Conservation (phyloP, 2,888 invertebrate genomes). For the Zelleria hepariella region DNA sequence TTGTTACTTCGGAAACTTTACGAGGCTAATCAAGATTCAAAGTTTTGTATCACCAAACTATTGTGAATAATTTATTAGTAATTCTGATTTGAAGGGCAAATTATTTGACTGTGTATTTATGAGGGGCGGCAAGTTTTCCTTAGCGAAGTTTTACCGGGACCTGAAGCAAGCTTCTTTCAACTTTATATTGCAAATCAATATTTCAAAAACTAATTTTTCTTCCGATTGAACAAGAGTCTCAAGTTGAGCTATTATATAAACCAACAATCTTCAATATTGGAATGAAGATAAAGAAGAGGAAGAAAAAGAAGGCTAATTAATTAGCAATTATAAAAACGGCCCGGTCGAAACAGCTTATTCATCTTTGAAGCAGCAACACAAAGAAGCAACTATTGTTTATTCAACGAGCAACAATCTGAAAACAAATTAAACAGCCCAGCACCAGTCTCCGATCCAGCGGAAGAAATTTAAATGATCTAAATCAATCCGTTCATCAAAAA, state of each 20-base stretch:
- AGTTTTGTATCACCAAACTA: background rate
- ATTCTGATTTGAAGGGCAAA: background rate
- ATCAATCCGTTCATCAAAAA: constrained; percentile 67
- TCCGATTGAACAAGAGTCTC: too few species aligned
- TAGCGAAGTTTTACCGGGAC: background rate
- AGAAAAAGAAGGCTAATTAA: too few species aligned
- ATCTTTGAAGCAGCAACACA: background rate
- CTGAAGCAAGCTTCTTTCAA: background rate
- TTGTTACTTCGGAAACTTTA: background rate
- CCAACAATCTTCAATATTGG: background rate
- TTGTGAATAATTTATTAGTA: background rate
- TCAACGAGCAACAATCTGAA: constrained; percentile 5
- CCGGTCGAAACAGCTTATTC: background rate
- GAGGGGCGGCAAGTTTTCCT: background rate
- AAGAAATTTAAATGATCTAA: constrained; percentile 60
- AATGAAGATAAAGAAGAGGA: background rate
- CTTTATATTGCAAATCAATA: background rate
- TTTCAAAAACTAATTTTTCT: too few species aligned
- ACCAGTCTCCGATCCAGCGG: constrained; percentile 47
- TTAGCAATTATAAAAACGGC: background rate
- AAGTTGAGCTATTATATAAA: background rate
- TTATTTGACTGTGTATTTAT: background rate
- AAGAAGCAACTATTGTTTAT: background rate
- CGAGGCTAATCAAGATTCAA: background rate
- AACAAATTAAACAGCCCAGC: constrained; percentile 29